Conservation (phyloP, 2,888 invertebrate species). For the Marronus borbonicus region DNA sequence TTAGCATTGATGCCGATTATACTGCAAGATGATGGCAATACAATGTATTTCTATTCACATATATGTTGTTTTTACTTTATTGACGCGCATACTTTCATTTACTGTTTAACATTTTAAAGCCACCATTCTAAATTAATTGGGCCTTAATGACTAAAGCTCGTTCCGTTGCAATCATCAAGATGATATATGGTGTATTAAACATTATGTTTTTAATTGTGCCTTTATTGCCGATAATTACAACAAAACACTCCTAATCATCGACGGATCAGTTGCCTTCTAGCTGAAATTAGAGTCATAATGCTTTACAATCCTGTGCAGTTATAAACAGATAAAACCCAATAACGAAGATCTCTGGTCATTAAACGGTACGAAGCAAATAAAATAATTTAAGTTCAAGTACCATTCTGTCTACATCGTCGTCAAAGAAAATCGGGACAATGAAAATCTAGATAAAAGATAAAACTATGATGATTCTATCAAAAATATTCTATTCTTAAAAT, state of each 20-base stretch:
- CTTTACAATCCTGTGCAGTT: conserved; percentile 34
- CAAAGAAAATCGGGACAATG: too few species aligned
- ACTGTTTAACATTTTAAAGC: not conserved
- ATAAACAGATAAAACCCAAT: conserved; percentile 34
- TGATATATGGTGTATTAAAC: conserved; percentile 35
- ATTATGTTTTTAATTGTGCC: conserved; percentile 28
- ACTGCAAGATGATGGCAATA: too few species aligned
- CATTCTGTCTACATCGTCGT: not conserved
- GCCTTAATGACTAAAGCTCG: not conserved
- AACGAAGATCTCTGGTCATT: conserved; percentile 4
- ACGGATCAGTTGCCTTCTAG: conserved; percentile 13
- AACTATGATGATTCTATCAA: too few species aligned
- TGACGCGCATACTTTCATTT: not conserved
- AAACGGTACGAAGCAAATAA: conserved; percentile 15
- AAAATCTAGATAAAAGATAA: too few species aligned
- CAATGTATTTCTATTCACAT: too few species aligned
- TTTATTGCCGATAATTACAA: conserved; percentile 42
- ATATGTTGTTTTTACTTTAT: too few species aligned
- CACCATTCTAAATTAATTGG: conserved; percentile 12
- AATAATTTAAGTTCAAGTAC: conserved; percentile 5
- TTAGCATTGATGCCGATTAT: too few species aligned
- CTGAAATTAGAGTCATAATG: conserved; percentile 29
- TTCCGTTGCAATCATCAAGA: conserved; percentile 2
- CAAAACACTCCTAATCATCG: conserved; percentile 36
- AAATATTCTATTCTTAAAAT: too few species aligned